Conservation (phyloP, 92 coral and sea anemone genomes). For the Diadumene lineata region DNA sequence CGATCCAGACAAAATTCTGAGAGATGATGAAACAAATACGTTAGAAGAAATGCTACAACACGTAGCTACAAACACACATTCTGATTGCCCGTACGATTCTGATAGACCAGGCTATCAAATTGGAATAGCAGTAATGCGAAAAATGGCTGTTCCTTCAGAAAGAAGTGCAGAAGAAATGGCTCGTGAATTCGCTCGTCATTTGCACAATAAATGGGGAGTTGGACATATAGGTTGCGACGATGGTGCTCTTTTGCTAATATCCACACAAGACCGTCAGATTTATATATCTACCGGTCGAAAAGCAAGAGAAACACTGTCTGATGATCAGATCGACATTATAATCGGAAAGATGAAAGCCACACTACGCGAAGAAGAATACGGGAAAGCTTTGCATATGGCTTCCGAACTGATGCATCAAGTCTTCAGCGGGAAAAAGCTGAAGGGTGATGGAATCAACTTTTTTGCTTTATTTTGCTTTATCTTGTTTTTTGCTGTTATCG, state of each 20-base stretch:
- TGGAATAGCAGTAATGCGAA: slow-evolving; percentile 71
- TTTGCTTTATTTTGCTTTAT: slow-evolving; percentile 40
- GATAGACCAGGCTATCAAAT: slow-evolving; percentile 70
- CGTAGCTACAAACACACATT: slow-evolving; percentile 58
- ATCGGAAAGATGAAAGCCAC: slow-evolving; percentile 68
- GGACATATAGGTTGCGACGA: slow-evolving; percentile 73
- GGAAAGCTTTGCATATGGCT: slow-evolving; percentile 54
- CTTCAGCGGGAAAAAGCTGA: slow-evolving; percentile 63
- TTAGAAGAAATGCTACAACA: slow-evolving; percentile 60
- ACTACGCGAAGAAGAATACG: slow-evolving; percentile 50
- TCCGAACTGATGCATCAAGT: slow-evolving; percentile 69
- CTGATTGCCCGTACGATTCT: slow-evolving; percentile 54
- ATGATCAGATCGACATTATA: slow-evolving; percentile 74
- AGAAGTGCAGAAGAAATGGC: slow-evolving; percentile 45
- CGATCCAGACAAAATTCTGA: slow-evolving; percentile 64
- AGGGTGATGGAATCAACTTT: slow-evolving; percentile 5
- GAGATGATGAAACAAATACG: slow-evolving; percentile 66
- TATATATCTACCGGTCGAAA: slow-evolving; percentile 76
- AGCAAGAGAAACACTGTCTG: slow-evolving; percentile 64
- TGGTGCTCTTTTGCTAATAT: slow-evolving; percentile 65
- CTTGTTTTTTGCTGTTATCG: slow-evolving; percentile 26
- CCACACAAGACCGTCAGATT: slow-evolving; percentile 65
- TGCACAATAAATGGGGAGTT: slow-evolving; percentile 81
- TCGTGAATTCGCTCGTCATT: slow-evolving; percentile 53
- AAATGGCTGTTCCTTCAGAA: slow-evolving; percentile 40